Evolutionary conservation across 2,888 invertebrate genomes (phyloP).

Genomic region (Scelioninae gen. 2): DNA sequence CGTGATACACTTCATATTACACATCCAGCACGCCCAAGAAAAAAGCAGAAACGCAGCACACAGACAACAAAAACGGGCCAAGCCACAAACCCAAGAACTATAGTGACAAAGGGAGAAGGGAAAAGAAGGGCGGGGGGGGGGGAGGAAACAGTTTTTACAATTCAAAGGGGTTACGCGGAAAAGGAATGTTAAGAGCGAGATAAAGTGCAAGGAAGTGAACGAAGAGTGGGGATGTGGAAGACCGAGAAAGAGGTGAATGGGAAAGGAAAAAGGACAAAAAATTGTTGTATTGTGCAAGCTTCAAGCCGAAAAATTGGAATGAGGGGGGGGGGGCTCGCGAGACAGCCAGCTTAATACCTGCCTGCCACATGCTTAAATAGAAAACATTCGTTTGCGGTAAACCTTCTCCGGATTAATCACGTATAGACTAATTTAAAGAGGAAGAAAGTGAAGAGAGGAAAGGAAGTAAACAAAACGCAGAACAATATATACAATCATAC

Average conservation of each 20-base stretch:
- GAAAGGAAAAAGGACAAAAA: not conserved
- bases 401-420: conserved; percentile 66
- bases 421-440: conserved; percentile 64
- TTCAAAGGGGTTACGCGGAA: conserved; percentile 22
- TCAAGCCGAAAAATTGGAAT: conserved; percentile 29
- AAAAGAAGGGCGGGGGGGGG: not conserved
- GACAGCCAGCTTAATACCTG: conserved; percentile 75
- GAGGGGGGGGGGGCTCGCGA: conserved; percentile 49
- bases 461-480: too few species aligned
- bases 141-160: conserved; percentile 11
- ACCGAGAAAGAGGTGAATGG: not conserved
- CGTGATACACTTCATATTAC: too few species aligned
- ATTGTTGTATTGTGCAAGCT: conserved; percentile 29
- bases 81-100: too few species aligned
- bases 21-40: too few species aligned
- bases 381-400: conserved; percentile 66
- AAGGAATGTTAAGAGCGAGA: conserved; percentile 1
- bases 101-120: conserved; percentile 17
- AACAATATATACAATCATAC: conserved; percentile 16
- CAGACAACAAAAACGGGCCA: too few species aligned
- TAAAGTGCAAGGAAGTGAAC: not conserved
- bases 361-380: conserved; percentile 69
- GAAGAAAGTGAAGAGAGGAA: too few species aligned
- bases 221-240: not conserved
- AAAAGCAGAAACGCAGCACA: too few species aligned